Evolutionary conservation across 2,797 vertebrate genomes (phyloP).

Genomic region (Echeneis naucrates): DNA sequence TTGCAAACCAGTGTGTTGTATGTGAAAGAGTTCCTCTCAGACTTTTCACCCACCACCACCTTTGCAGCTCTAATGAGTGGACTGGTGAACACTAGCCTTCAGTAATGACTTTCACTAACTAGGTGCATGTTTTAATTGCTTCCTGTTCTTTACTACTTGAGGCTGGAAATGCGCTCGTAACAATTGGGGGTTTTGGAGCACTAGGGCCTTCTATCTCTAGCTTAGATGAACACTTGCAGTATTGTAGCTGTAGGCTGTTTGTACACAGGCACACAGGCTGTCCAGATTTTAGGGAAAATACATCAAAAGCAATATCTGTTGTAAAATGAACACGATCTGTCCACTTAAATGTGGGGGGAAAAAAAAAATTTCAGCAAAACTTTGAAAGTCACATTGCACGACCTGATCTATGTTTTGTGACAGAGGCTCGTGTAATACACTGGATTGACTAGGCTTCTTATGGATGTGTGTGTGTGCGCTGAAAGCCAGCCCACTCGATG

Average conservation of each 20-base stretch:
- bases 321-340: not conserved
- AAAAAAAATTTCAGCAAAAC: not conserved
- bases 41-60: constrained; percentile 71
- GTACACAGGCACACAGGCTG: constrained; percentile 40
- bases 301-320: constrained; percentile 32
- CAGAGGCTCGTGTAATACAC: constrained; percentile 22
- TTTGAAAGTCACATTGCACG: constrained; percentile 19
- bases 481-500: constrained; percentile 75
- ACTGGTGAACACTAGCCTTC: constrained; percentile 77
- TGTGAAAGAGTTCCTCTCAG: constrained; percentile 77
- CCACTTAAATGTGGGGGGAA: not conserved
- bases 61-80: constrained; percentile 84
- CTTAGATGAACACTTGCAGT: constrained; percentile 68
- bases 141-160: constrained; percentile 86
- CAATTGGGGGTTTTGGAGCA: constrained; percentile 70
- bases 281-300: constrained; percentile 12
- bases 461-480: constrained; percentile 55
- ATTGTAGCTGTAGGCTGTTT: constrained; percentile 68
- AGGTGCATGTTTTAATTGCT: constrained; percentile 86
- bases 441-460: constrained; percentile 57
- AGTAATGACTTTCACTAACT: constrained; percentile 84
- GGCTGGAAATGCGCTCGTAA: constrained; percentile 72
- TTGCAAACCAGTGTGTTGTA: constrained; percentile 49
- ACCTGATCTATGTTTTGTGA: constrained; percentile 18
- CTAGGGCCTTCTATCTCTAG: constrained; percentile 70